Evolutionary conservation across 64 coral and sea anemone genomes (phyloP), one percentile per base, ranked within the genome.

Genomic region (Platygyra sinensis): DNA sequence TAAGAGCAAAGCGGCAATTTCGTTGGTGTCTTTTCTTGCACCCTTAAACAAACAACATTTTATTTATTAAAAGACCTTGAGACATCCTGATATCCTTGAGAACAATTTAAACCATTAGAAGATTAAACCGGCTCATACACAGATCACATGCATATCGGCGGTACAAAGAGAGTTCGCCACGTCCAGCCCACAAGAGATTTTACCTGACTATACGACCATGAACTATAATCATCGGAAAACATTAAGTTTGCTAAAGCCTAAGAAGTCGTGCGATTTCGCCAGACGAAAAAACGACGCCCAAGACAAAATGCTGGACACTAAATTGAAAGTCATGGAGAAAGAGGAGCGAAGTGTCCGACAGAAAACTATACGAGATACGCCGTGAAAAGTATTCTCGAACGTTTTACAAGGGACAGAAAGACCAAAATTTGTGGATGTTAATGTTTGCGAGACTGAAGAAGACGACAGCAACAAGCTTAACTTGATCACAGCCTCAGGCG

Each of bases 41-140:
- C 36, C 65, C 74, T 49, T 42, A 79, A 57, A 79, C 76, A 79
- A 79, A 79, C 76, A 79, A 27, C 15, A n/a, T 22, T 54, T 77
- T 50, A 50, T 57, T 59, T 77, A 15, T 79, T 17, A 55, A 46
- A 46, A 79, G n/a, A 51, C 76, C 76, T 79, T 55, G 76, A 79
- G 76, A 79, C 76, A 52, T 10, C 76, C 12, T 55, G 16, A 57
- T 59, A 24, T 79, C 76, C 50, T 55, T 79, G 51, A 79, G 51
- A 55, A 55, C 76, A 79, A 79, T 79, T 14, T 57, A 14, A 46
- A 15, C 50, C 50, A 79, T 57, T 77, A 49, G 10, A 77, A 77
- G 74, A 79, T 52, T 79, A 55, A 36, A 51, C n/a, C n/a, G n/a
- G n/a, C 20, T 27, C 24, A 57, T 50, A 28, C 55, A 79, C 55